phyloP scores from a whole-genome alignment of 2,888 invertebrate species.

The Drosophila suboccidentalis region DNA sequence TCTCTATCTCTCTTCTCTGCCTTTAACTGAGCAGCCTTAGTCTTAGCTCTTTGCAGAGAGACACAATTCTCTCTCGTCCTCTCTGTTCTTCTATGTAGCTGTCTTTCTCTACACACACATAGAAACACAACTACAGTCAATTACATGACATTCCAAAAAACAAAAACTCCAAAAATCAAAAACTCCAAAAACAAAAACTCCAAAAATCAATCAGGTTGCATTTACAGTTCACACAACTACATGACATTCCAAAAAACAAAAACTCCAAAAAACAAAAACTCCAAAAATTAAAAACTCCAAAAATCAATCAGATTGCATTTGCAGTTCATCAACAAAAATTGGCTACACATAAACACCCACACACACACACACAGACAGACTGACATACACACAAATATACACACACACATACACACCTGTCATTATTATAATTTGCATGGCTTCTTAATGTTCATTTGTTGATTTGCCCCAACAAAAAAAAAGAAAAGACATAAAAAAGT shows the following conservation, averaged over 20 bases:
- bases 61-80: not conserved
- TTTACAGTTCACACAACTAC: not conserved
- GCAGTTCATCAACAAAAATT: slow-evolving; percentile 18
- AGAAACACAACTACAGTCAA: slow-evolving; percentile 8
- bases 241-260: slow-evolving; percentile 8
- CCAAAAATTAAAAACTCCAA: too few species aligned
- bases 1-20: slow-evolving; percentile 15
- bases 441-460: slow-evolving; percentile 70
- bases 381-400: slow-evolving; percentile 8
- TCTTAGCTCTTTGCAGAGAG: slow-evolving; percentile 43
- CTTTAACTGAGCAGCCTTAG: slow-evolving; percentile 35
- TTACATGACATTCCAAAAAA: slow-evolving; percentile 10
- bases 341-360: slow-evolving; percentile 20
- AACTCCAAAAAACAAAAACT: not conserved
- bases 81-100: slow-evolving; percentile 21
- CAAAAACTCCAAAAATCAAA: slow-evolving; percentile 1
- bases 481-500: slow-evolving; percentile 8
- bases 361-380: slow-evolving; percentile 14
- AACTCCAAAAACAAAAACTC: not conserved
- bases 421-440: slow-evolving; percentile 72
- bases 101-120: slow-evolving; percentile 25
- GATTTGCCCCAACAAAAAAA: slow-evolving; percentile 29
- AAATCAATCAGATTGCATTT: slow-evolving; percentile 1
- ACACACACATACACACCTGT: slow-evolving; percentile 14
- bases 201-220: not conserved